Evolutionary conservation across 2,113 vertebrate species (phyloP), one percentile per base, ranked within the genome.

Genomic region (Corapipo altera): DNA sequence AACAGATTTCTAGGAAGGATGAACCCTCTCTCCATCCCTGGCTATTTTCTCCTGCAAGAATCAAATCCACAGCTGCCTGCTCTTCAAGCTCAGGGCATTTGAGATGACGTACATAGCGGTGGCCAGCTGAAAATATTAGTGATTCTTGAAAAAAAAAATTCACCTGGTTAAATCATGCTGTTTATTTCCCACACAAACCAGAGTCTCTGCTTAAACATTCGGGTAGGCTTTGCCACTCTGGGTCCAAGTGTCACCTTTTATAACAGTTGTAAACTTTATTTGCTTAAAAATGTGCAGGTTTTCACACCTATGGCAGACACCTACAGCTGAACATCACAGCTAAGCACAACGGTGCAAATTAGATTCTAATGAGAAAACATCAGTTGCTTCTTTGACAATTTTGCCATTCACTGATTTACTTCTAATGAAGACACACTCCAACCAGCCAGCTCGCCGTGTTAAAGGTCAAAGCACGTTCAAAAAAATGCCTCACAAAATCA

Each of bases 281-380:
- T 97, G 95, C 95, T 97, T 81, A 94, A 95, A 84, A 97, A 75
- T 58, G 91, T 95, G 85, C 85, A 91, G 93, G 81, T 98, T 97
- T 97, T 98, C 96, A 95, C 49, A 96, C 94, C 94, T 95, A 95
- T 89, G 83, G 85, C 95, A 89, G 96, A 93, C 95, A 97, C 92
- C 95, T 97, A 96, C 94, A 97, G 95, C 94, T 97, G 93, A 94
- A 95, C 55, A 96, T 96, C 96, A 97, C 94, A 97, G 97, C 97
- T 96, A 95, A 97, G 96, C 95, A 93, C 95, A 96, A 95, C 88
- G 90, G 83, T 97, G 97, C 96, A 98, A 98, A 98, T 96, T 83
- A 97, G 94, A 98, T 97, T 98, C 97, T 98, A 98, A 98, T 97
- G 97, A 98, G 97, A 97, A 97, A 98, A 98, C 96, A 98, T 97